Conservation (phyloP, 2,888 invertebrate species). For the Ptilodon capucinus region DNA sequence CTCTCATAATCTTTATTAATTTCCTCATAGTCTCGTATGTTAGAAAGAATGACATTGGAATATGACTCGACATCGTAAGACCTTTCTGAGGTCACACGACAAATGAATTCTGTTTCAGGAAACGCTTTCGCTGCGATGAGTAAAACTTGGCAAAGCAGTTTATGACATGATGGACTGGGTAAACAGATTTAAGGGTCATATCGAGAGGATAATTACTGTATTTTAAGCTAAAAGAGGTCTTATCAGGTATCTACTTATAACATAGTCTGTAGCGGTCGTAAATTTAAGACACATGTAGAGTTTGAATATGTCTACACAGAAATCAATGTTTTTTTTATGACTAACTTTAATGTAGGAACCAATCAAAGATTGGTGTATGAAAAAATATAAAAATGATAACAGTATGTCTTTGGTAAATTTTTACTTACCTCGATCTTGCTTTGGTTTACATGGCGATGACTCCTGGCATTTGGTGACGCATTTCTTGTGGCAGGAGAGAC, state of each 20-base stretch:
- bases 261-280: too few species aligned
- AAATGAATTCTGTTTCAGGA: conserved; percentile 34
- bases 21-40: not conserved
- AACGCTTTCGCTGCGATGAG: conserved; percentile 30
- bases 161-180: conserved; percentile 14
- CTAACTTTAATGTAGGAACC: too few species aligned
- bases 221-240: not conserved
- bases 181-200: not conserved
- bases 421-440: conserved; percentile 60
- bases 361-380: too few species aligned
- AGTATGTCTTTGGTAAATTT: not conserved
- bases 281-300: too few species aligned
- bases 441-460: conserved; percentile 72
- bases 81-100: conserved; percentile 21
- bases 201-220: not conserved
- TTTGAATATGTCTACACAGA: too few species aligned
- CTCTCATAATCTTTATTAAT: too few species aligned
- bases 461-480: conserved; percentile 93
- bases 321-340: too few species aligned
- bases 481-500: conserved; percentile 97
- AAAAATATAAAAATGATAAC: too few species aligned
- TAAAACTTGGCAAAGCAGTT: conserved; percentile 32
- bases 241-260: too few species aligned
- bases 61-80: conserved; percentile 11
- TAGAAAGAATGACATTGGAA: not conserved